phyloP scores from a whole-genome alignment of 2,888 invertebrate genomes.

The Torymus tubicola region DNA sequence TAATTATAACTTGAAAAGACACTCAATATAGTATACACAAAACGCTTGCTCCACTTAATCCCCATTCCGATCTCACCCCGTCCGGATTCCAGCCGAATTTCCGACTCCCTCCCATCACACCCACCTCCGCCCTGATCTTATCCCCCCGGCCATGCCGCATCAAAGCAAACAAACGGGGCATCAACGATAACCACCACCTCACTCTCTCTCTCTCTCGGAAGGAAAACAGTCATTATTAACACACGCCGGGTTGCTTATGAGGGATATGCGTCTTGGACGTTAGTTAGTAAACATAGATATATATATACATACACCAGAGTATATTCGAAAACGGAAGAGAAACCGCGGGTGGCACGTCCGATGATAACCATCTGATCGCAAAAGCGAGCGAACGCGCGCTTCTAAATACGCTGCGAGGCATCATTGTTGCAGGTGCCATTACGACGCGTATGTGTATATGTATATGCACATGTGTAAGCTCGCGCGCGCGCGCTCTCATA shows the following conservation, averaged over 20 bases:
- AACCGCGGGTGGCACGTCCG: slow-evolving; percentile 69
- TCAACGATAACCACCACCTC: slow-evolving; percentile 18
- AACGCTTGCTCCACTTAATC: too few species aligned
- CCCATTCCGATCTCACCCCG: not conserved
- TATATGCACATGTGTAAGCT: not conserved
- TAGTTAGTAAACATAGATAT: not conserved
- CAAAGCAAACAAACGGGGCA: slow-evolving; percentile 47
- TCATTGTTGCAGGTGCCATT: slow-evolving; percentile 68
- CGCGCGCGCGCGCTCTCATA: not conserved
- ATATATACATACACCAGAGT: not conserved
- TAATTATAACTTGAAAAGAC: too few species aligned
- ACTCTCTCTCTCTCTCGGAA: not conserved
- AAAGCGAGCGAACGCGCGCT: slow-evolving; percentile 32
- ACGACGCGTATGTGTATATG: slow-evolving; percentile 28
- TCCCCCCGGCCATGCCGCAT: not conserved
- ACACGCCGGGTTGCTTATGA: slow-evolving; percentile 49
- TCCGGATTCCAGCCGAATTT: not conserved
- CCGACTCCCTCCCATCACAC: not conserved
- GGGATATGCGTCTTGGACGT: slow-evolving; percentile 43
- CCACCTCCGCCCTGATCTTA: slow-evolving; percentile 5
- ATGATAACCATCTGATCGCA: slow-evolving; percentile 61
- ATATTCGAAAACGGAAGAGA: slow-evolving; percentile 66
- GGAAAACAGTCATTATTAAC: slow-evolving; percentile 49
- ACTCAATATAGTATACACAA: too few species aligned
- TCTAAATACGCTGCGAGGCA: not conserved